phyloP scores from a whole-genome alignment of 2,888 invertebrate species.

The Acrobasis repandana region DNA sequence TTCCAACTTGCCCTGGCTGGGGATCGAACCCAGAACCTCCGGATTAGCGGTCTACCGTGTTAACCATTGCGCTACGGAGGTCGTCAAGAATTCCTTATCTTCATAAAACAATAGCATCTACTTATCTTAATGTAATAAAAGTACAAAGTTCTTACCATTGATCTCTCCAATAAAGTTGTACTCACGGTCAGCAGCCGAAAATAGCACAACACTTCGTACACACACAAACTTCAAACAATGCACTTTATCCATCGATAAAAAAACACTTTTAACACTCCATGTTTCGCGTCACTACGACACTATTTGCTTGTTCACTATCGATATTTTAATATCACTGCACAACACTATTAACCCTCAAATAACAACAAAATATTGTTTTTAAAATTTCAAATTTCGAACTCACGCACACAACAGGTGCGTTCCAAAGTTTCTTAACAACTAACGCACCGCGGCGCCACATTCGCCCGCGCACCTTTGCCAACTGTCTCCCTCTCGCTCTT shows the following conservation, averaged over 20 bases:
- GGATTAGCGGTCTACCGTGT: too few relatives aligned
- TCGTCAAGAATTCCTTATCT: too few relatives aligned
- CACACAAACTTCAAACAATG: not conserved
- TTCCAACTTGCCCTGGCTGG: too few relatives aligned
- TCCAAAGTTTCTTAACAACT: not conserved
- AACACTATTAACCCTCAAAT: not conserved
- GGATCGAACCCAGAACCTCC: too few relatives aligned
- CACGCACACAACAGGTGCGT: not conserved
- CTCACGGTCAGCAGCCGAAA: constrained; percentile 1
- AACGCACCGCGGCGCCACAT: not conserved
- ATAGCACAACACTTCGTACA: not conserved
- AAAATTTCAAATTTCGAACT: not conserved
- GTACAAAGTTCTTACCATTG: not conserved
- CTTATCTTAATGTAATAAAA: not conserved
- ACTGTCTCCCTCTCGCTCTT: not conserved
- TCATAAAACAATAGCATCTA: not conserved
- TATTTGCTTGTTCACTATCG: not conserved
- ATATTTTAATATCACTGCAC: not conserved
- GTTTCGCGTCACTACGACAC: not conserved
- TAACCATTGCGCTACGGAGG: too few relatives aligned
- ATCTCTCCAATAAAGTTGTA: not conserved
- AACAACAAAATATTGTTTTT: not conserved
- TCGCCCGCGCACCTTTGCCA: not conserved
- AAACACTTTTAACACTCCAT: not conserved
- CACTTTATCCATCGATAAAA: constrained; percentile 1